Base-by-base conservation (phyloP, 2,113 vertebrate species). In the Tyrannus savana region DNA sequence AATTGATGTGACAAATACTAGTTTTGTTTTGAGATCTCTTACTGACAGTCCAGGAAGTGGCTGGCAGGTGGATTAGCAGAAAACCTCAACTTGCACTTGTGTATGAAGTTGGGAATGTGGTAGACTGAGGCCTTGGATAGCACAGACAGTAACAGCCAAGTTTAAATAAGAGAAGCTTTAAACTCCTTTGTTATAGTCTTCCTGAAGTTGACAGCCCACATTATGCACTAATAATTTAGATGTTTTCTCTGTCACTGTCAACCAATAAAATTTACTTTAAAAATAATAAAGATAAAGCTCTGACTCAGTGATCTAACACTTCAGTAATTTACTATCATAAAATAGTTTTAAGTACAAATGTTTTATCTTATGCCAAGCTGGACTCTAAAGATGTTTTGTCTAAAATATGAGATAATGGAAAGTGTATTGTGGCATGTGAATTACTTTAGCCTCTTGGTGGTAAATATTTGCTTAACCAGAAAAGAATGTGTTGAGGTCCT, bases 331-430 rank as follows among this genome's bases (percentile, higher is more conserved):
- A 96, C 96, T 97, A 97, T 96, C 94, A 75, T 97, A 97, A 96
- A 97, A 95, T 89, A 92, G 64, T 93, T 97, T 91, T 68, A 93
- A 94, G 81, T 86, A 77, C 77, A 86, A 96, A 93, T 96, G 81
- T 96, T 97, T 96, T 89, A 97, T 95, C 95, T 80, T 92, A 3
- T 90, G 69, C 95, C 96, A 97, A 97, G 80, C 92, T 98, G 91
- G 95, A 91, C 67, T 12, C 84, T 95, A 83, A 92, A 97, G 75
- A 93, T 97, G 95, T 92, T 94, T 96, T 97, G 95, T 97, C 97
- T 97, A 97, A 96, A 97, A 90, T 88, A 97, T 94, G 93, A 97
- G 96, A 97, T 97, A 97, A 95, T 96, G 92, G 95, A 97, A 98
- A 96, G 76, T 97, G 85, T 96, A 96, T 89, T 94, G 90, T 97